Percentiles rank a stretch among this genome's conserved stretches.
Evolutionary conservation across 2,113 vertebrate genomes (phyloP).

Genomic region (Tragelaphus buxtoni): DNA sequence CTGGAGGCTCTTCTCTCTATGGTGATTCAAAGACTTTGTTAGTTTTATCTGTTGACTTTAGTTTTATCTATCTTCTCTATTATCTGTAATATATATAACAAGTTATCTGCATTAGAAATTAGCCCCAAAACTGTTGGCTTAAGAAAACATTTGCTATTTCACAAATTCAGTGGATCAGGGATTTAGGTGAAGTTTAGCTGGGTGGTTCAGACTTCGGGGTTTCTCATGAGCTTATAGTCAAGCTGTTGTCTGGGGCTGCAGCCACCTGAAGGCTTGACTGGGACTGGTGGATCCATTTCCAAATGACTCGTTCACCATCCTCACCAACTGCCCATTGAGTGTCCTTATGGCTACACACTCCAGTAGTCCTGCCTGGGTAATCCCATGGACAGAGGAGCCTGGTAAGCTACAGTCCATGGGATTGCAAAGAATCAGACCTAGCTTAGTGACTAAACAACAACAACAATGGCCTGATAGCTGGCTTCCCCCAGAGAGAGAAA

Average conservation of each 20-base stretch:
- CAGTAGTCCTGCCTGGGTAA: background rate
- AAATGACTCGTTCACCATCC: background rate
- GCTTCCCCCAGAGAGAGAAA: background rate
- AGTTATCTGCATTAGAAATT: background rate
- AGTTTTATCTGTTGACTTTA: background rate
- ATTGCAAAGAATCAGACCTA: background rate
- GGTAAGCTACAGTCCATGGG: background rate
- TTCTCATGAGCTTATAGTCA: background rate
- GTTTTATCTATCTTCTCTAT: background rate
- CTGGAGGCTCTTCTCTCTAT: background rate
- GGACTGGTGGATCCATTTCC: background rate
- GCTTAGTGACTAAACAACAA: background rate
- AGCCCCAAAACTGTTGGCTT: background rate
- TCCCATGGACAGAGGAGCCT: background rate
- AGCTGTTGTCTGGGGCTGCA: background rate
- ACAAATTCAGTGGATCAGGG: background rate
- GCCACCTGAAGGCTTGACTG: background rate
- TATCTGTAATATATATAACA: background rate
- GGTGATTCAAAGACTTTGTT: background rate
- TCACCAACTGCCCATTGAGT: background rate
- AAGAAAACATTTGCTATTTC: background rate
- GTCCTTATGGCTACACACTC: background rate
- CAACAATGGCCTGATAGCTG: background rate
- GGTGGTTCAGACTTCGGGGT: background rate
- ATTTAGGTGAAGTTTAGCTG: background rate